These are phyloP conservation scores for Agonopterix alstromeriana DNA, from an alignment of 2,888 invertebrate species.

Conservation along the genomic window DNA sequence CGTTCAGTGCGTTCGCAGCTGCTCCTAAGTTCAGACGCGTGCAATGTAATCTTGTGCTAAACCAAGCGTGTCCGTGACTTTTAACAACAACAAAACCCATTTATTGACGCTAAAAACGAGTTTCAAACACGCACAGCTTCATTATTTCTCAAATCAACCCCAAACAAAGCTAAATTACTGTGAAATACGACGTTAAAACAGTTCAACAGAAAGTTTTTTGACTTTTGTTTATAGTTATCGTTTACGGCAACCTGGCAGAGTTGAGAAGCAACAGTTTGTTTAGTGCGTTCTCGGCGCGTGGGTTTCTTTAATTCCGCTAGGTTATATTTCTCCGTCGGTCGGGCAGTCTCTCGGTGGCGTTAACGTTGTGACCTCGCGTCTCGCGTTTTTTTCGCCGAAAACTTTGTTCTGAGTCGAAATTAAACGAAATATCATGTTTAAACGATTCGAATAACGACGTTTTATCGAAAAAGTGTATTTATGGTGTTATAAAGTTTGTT, in stretches of 20 bases:
- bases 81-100: conserved; percentile 44
- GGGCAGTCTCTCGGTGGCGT: conserved; percentile 47
- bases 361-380: conserved; percentile 38
- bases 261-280: conserved; percentile 47
- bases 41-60: conserved; percentile 6
- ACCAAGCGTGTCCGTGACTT: conserved; percentile 1
- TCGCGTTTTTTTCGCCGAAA: conserved; percentile 36
- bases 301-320: conserved; percentile 50
- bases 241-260: conserved; percentile 41
- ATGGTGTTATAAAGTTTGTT: conserved; percentile 36
- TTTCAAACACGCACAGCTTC: conserved; percentile 50
- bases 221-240: conserved; percentile 53
- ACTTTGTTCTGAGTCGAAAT: conserved; percentile 55
- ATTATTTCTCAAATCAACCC: conserved; percentile 43
- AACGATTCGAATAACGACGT: conserved; percentile 39
- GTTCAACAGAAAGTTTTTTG: conserved; percentile 41
- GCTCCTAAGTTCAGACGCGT: conserved; percentile 28
- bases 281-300: conserved; percentile 32
- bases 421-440: conserved; percentile 35
- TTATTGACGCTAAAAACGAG: conserved; percentile 46
- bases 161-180: conserved; percentile 38
- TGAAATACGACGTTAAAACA: conserved; percentile 37
- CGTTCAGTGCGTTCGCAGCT: conserved; percentile 18
- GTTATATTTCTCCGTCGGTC: conserved; percentile 55
- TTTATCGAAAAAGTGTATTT: conserved; percentile 36